Percentiles rank a stretch among this genome's conserved stretches.
These are phyloP conservation scores for Ceuthmochares aereus DNA, from an alignment of 2,113 vertebrate genomes.

Conservation along the genomic window DNA sequence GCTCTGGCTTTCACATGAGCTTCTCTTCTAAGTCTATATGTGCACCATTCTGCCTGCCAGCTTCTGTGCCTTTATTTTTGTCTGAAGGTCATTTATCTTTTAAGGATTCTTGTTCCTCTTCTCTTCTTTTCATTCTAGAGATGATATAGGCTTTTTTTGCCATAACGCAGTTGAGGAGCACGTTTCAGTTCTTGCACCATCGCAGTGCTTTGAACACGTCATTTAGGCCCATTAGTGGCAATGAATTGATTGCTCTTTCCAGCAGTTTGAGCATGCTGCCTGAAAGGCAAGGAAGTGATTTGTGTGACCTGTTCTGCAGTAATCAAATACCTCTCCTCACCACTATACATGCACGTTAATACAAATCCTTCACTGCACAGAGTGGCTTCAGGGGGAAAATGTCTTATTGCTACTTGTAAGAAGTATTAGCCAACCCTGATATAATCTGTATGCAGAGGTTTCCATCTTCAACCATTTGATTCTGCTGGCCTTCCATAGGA, in stretches of 20 bases:
- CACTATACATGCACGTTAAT: neutral
- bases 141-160: neutral
- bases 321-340: neutral
- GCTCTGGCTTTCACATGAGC: neutral
- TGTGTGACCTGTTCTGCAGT: neutral
- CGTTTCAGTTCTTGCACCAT: accelerated
- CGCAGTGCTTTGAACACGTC: accelerated
- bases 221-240: neutral
- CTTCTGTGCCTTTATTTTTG: neutral
- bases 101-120: neutral
- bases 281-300: neutral
- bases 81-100: neutral
- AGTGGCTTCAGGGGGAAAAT: neutral
- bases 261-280: neutral
- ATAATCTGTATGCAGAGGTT: neutral
- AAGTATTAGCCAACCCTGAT: neutral
- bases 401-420: neutral
- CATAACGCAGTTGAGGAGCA: neutral
- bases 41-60: neutral
- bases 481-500: neutral
- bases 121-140: neutral
- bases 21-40: neutral
- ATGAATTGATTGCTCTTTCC: neutral
- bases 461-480: neutral
- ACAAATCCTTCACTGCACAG: neutral